These are phyloP conservation scores for Chionodraco myersi DNA, from an alignment of 2,113 vertebrate genomes.

Conservation along the genomic window DNA sequence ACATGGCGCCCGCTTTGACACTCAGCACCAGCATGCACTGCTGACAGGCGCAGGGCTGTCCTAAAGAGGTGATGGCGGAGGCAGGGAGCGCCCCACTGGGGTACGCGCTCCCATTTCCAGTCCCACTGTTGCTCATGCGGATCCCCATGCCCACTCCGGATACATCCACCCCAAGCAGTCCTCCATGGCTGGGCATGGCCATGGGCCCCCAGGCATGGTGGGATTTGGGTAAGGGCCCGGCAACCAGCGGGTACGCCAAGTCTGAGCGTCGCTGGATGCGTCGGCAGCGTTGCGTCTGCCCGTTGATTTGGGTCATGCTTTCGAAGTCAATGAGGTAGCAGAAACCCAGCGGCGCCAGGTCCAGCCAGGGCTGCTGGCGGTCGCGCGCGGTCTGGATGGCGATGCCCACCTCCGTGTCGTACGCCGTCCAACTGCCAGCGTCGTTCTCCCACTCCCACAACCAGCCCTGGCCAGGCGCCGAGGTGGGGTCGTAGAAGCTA, in stretches of 20 bases:
- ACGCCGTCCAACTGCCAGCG: slow-evolving; percentile 94
- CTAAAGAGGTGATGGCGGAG: slow-evolving; percentile 83
- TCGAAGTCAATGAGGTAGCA: slow-evolving; percentile 98
- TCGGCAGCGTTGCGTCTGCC: slow-evolving; percentile 93
- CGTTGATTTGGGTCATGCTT: slow-evolving; percentile 98
- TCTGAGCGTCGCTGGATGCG: slow-evolving; percentile 92
- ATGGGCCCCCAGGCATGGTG: slow-evolving; percentile 84
- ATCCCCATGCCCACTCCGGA: slow-evolving; percentile 80
- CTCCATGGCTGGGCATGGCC: slow-evolving; percentile 69
- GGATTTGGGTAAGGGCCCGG: slow-evolving; percentile 88
- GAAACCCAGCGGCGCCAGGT: slow-evolving; percentile 96
- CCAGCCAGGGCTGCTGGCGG: slow-evolving; percentile 97
- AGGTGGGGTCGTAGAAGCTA: slow-evolving; percentile 96
- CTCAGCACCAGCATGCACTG: slow-evolving; percentile 93
- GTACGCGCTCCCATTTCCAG: slow-evolving; percentile 81
- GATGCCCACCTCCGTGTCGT: slow-evolving; percentile 97
- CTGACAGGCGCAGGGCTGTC: slow-evolving; percentile 89
- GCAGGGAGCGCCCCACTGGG: slow-evolving; percentile 83
- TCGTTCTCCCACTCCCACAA: slow-evolving; percentile 99
- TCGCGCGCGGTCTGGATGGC: slow-evolving; percentile 97
- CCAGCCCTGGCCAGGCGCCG: slow-evolving; percentile 94
- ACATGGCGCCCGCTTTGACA: slow-evolving; percentile 83
- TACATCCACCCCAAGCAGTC: slow-evolving; percentile 79
- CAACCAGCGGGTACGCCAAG: slow-evolving; percentile 91
- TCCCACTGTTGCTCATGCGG: slow-evolving; percentile 73